Evolutionary conservation across 1,140 invertebrate species (phyloP).

Genomic region (Thalassaphorura encarpata): DNA sequence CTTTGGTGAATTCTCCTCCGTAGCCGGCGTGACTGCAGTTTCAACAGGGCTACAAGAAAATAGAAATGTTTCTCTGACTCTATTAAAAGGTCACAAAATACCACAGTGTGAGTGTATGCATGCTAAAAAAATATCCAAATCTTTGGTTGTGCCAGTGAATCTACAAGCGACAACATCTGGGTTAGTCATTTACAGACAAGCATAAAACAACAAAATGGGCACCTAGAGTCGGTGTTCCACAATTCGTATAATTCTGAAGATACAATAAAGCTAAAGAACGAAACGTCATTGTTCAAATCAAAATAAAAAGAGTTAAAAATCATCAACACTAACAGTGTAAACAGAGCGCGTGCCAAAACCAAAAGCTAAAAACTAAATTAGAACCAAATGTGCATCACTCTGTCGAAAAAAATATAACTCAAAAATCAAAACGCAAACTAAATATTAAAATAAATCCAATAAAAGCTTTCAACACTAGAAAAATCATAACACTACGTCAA

Average conservation of each 20-base stretch:
- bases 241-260: too few species aligned
- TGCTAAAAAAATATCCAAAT: too few species aligned
- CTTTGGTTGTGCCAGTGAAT: not conserved
- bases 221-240: not conserved
- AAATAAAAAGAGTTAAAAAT: not conserved
- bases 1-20: conserved; percentile 56
- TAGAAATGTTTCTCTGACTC: not conserved
- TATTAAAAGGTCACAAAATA: too few species aligned
- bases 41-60: conserved; percentile 33
- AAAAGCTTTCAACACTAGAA: too few species aligned
- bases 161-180: not conserved
- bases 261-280: not conserved
- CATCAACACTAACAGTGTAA: not conserved
- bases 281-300: not conserved
- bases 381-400: not conserved
- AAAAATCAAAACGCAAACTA: too few species aligned
- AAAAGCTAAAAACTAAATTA: not conserved
- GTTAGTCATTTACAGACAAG: not conserved
- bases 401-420: too few species aligned
- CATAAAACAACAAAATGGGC: not conserved
- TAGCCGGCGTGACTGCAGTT: conserved; percentile 38
- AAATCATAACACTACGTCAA: too few species aligned
- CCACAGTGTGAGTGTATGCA: too few species aligned
- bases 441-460: too few species aligned
- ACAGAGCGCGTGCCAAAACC: not conserved